A percentile compares a stretch with the other conserved stretches of the same genome.
These are phyloP conservation scores for Drosophila fungiperda DNA, from an alignment of 2,888 invertebrate species.

Conservation along the genomic window DNA sequence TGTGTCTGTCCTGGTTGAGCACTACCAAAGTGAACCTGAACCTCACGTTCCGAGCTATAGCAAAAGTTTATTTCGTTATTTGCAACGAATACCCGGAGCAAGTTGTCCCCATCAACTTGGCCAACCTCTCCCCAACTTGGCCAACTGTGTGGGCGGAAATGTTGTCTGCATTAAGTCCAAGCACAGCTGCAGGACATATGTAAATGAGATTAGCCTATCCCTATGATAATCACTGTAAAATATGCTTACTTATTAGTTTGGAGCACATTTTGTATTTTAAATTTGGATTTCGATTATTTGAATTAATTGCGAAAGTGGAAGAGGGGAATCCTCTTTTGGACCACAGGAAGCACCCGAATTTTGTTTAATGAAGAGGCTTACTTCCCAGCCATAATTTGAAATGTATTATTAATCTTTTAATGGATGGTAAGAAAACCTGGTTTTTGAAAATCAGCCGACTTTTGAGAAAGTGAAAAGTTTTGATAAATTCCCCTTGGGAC, in stretches of 20 bases:
- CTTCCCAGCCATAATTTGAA: background rate
- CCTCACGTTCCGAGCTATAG: constrained; percentile 38
- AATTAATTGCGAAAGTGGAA: background rate
- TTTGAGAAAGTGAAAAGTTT: background rate
- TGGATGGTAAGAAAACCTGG: background rate
- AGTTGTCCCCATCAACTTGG: background rate
- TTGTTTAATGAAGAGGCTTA: background rate
- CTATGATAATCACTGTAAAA: background rate
- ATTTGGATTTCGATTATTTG: background rate
- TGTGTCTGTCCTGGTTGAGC: constrained; percentile 35
- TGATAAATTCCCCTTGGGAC: background rate
- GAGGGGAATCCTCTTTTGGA: background rate
- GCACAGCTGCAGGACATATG: background rate
- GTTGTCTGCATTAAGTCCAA: background rate
- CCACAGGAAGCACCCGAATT: background rate
- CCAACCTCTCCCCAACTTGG: constrained; percentile 16
- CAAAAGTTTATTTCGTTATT: constrained; percentile 34
- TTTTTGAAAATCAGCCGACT: background rate
- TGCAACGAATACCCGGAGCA: constrained; percentile 19
- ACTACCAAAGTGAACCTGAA: constrained; percentile 39
- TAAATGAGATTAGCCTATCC: background rate
- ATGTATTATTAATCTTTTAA: background rate
- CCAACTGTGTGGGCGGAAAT: constrained; percentile 11
- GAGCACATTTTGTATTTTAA: background rate
- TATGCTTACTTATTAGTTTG: background rate